These are phyloP conservation scores for Netelia fuscicornis DNA, from an alignment of 2,888 invertebrate species.

Conservation along the genomic window DNA sequence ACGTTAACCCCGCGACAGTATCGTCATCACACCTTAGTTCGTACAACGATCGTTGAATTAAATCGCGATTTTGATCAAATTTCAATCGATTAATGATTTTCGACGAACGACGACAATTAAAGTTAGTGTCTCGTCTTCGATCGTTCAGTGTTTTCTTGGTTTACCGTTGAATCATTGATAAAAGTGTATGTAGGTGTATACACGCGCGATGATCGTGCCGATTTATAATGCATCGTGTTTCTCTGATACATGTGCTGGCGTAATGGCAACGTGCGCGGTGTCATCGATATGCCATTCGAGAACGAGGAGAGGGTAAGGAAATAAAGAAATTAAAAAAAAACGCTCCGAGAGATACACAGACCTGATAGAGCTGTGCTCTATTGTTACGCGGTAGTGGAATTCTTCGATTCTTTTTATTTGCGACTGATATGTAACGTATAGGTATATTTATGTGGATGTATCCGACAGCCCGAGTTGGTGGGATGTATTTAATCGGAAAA, in stretches of 20 bases:
- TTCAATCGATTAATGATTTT: constrained; percentile 41
- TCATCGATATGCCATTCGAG: constrained; percentile 50
- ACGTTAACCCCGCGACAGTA: constrained; percentile 42
- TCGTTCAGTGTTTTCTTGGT: constrained; percentile 24
- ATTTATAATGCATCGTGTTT: constrained; percentile 43
- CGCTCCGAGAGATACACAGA: constrained; percentile 25
- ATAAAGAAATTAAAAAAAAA: constrained; percentile 36
- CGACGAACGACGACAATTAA: constrained; percentile 40
- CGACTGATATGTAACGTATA: neutral
- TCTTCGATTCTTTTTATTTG: constrained; percentile 38
- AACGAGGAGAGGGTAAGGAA: neutral
- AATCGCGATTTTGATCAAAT: constrained; percentile 62
- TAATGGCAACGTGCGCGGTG: constrained; percentile 60
- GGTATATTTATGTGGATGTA: neutral
- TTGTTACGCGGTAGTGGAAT: constrained; percentile 52
- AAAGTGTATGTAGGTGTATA: constrained; percentile 17
- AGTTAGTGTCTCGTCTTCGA: neutral
- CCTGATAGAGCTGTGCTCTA: constrained; percentile 47
- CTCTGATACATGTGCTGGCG: constrained; percentile 69
- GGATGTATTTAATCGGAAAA: neutral
- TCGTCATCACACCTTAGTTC: constrained; percentile 25
- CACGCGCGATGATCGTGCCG: constrained; percentile 42
- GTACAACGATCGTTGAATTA: constrained; percentile 48
- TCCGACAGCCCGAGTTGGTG: neutral
- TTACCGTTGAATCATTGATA: constrained; percentile 66